phyloP scores from a whole-genome alignment of 2,113 vertebrate genomes.

The Periophthalmodon schlosseri region DNA sequence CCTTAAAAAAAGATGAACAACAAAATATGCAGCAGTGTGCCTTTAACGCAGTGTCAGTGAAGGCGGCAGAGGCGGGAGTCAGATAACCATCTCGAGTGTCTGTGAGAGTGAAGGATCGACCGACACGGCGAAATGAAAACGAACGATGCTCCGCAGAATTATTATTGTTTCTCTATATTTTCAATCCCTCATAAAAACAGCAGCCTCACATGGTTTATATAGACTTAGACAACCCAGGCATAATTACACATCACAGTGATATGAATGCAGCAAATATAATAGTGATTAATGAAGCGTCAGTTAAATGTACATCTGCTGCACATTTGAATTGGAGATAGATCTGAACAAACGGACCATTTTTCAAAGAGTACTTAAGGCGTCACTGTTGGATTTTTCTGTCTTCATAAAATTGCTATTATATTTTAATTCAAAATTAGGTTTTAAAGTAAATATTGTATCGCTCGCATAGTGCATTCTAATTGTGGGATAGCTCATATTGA shows the following conservation, averaged over 20 bases:
- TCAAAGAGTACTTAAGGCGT: slow-evolving; percentile 14
- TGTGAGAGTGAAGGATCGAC: slow-evolving; percentile 14
- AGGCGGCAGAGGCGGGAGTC: slow-evolving; percentile 37
- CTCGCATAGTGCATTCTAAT: background rate
- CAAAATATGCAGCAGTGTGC: background rate
- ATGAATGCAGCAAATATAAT: slow-evolving; percentile 42
- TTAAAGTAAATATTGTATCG: background rate
- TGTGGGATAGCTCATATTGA: background rate
- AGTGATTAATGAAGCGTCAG: slow-evolving; percentile 47
- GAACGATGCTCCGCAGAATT: slow-evolving; percentile 16
- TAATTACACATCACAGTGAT: slow-evolving; percentile 42
- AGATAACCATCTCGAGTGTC: slow-evolving; percentile 32
- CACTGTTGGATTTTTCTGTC: background rate
- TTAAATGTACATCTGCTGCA: slow-evolving; percentile 54
- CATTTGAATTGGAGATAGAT: slow-evolving; percentile 16
- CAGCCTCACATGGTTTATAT: slow-evolving; percentile 31
- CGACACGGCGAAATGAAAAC: slow-evolving; percentile 28
- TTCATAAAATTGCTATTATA: background rate
- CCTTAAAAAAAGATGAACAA: background rate
- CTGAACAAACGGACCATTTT: slow-evolving; percentile 6
- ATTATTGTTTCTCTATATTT: slow-evolving; percentile 39
- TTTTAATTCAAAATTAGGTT: background rate
- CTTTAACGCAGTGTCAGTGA: slow-evolving; percentile 32
- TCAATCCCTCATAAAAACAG: slow-evolving; percentile 30
- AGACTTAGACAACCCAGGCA: slow-evolving; percentile 42